Percentiles rank a stretch among this genome's conserved stretches.
phyloP scores from a whole-genome alignment of 2,888 invertebrate species.

The Noctua comes region DNA sequence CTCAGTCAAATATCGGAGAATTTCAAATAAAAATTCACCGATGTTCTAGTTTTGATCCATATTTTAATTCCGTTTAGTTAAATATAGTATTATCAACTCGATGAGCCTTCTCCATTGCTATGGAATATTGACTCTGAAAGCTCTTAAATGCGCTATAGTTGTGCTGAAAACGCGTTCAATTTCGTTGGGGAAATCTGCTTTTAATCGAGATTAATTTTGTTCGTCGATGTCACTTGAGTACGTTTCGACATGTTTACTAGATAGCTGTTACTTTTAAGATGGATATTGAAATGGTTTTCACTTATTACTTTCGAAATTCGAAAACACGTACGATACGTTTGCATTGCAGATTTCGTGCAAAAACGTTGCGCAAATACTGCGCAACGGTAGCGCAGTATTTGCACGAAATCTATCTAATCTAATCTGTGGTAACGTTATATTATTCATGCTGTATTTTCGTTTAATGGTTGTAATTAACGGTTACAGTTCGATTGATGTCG shows the following conservation, averaged over 20 bases:
- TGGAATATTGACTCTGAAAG: not conserved
- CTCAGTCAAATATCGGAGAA: not conserved
- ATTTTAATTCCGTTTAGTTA: not conserved
- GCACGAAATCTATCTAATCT: no score
- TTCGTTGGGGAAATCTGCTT: not conserved
- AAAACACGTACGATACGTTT: not conserved
- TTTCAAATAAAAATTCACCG: not conserved
- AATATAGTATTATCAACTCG: not conserved
- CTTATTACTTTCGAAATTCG: not conserved
- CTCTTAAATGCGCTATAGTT: not conserved
- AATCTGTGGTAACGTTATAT: not conserved
- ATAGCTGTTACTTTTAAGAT: not conserved
- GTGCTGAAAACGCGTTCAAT: not conserved
- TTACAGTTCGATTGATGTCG: constrained; percentile 35
- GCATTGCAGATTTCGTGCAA: not conserved
- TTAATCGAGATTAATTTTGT: constrained; percentile 4
- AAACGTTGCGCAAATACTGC: not conserved
- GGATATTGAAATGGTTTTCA: constrained; percentile 10
- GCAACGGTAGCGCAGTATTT: no score
- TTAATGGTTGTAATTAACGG: constrained; percentile 4
- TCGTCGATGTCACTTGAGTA: constrained; percentile 6
- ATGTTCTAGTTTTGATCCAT: not conserved
- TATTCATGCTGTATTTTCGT: not conserved
- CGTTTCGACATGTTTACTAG: constrained; percentile 7
- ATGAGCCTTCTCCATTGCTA: not conserved